A percentile compares a stretch with the other conserved stretches of the same genome.
Conservation (phyloP, 2,888 invertebrate genomes). For the Sphaeridia pumilis region DNA sequence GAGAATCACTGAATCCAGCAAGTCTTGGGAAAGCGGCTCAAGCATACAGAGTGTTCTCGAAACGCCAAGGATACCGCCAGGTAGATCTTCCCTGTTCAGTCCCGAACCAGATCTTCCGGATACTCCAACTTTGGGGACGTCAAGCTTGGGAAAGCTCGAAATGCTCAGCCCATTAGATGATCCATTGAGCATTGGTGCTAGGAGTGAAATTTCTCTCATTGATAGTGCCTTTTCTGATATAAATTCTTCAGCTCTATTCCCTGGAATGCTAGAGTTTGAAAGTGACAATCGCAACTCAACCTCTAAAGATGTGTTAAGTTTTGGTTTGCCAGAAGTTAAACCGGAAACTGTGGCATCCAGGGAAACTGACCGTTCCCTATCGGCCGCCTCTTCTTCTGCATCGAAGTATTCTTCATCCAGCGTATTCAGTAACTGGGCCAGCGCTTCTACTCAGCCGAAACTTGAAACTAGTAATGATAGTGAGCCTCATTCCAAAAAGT, state of each 20-base stretch:
- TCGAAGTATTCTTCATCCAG: neutral
- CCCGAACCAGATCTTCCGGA: slow-evolving; percentile 12
- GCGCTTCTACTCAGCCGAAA: too few species aligned
- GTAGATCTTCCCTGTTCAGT: slow-evolving; percentile 13
- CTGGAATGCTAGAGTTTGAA: too few species aligned
- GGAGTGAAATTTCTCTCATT: neutral
- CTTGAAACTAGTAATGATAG: too few species aligned
- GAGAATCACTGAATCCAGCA: neutral
- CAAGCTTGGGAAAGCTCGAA: neutral
- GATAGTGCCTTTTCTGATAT: slow-evolving; percentile 1
- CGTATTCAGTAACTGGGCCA: too few species aligned
- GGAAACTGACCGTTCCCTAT: neutral
- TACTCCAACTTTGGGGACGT: slow-evolving; percentile 5
- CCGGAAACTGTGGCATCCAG: too few species aligned
- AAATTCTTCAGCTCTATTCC: neutral
- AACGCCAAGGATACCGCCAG: slow-evolving; percentile 1
- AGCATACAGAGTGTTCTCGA: too few species aligned
- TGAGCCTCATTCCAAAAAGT: slow-evolving; percentile 18
- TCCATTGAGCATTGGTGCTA: slow-evolving; percentile 6
- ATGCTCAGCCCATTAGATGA: slow-evolving; percentile 10
- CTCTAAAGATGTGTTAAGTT: too few species aligned
- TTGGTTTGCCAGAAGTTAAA: too few species aligned
- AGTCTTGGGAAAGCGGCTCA: slow-evolving; percentile 3
- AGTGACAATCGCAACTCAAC: too few species aligned
- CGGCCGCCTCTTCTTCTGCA: neutral